A percentile compares a stretch with the other conserved stretches of the same genome.
These are phyloP conservation scores for Macropodus opercularis DNA, from an alignment of 2,797 vertebrate genomes.

Conservation along the genomic window DNA sequence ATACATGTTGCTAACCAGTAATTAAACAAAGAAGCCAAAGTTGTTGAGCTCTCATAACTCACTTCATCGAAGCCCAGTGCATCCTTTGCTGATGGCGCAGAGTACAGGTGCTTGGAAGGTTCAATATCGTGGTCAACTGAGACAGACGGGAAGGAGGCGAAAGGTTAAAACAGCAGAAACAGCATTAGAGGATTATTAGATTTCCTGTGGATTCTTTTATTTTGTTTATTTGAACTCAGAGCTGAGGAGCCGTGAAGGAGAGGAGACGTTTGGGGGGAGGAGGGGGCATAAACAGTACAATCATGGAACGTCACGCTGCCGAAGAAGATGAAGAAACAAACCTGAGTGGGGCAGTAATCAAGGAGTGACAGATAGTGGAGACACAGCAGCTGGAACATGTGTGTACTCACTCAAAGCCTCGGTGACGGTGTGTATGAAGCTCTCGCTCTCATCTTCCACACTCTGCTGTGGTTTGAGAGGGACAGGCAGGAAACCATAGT, in stretches of 20 bases:
- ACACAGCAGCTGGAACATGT: constrained; percentile 19
- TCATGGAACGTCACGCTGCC: constrained; percentile 26
- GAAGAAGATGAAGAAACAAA: constrained; percentile 40
- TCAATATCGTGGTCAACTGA: constrained; percentile 89
- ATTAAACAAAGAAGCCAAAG: constrained; percentile 12
- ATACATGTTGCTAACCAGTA: constrained; percentile 2
- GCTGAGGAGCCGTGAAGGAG: background rate
- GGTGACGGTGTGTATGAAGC: constrained; percentile 86
- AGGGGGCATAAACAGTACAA: no score
- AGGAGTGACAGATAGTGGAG: constrained; percentile 23
- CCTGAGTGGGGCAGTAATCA: constrained; percentile 30
- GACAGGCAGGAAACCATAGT: constrained; percentile 93
- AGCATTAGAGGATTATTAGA: constrained; percentile 9
- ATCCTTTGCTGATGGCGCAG: constrained; percentile 79
- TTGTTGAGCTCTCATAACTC: constrained; percentile 46
- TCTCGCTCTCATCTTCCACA: constrained; percentile 91
- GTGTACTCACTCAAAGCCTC: constrained; percentile 93
- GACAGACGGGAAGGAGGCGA: constrained; percentile 5
- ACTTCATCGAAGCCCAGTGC: constrained; percentile 95
- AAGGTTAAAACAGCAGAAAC: constrained; percentile 29
- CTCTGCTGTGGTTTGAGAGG: constrained; percentile 92
- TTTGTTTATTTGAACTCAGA: constrained; percentile 19
- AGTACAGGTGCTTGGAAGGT: constrained; percentile 85
- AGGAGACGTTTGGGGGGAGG: background rate
- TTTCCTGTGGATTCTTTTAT: constrained; percentile 37